phyloP scores from a whole-genome alignment of 2,797 vertebrate species.

The Tamandua tetradactyla region DNA sequence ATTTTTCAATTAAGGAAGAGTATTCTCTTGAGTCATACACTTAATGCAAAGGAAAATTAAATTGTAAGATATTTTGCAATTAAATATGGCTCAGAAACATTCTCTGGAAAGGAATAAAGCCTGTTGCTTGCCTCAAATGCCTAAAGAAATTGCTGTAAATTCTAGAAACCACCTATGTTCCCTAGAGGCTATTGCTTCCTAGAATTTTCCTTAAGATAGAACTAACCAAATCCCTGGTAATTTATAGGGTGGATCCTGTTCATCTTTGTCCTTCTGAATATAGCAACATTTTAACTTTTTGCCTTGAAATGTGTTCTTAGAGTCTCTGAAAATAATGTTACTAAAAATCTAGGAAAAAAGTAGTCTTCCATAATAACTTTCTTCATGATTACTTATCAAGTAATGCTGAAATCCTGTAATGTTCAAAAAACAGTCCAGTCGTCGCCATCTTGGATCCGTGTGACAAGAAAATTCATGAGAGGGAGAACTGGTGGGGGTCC shows the following conservation, averaged over 20 bases:
- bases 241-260: background rate
- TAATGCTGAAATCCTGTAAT: background rate
- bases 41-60: constrained; percentile 54
- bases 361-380: background rate
- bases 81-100: constrained; percentile 36
- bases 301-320: background rate
- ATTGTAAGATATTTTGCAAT: constrained; percentile 16
- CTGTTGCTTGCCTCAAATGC: constrained; percentile 12
- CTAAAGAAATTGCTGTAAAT: constrained; percentile 41
- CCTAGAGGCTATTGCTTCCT: background rate
- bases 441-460: no score
- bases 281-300: background rate
- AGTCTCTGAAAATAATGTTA: background rate
- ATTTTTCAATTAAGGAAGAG: constrained; percentile 10
- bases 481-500: no score
- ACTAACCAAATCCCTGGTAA: background rate
- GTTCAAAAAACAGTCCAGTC: no score
- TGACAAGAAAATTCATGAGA: no score
- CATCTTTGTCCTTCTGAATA: constrained; percentile 20
- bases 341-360: constrained; percentile 48
- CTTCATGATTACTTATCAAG: background rate
- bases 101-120: constrained; percentile 27
- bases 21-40: constrained; percentile 14
- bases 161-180: constrained; percentile 42
- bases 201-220: constrained; percentile 42